phyloP scores from a whole-genome alignment of 2,797 vertebrate species.

The Sparus aurata region DNA sequence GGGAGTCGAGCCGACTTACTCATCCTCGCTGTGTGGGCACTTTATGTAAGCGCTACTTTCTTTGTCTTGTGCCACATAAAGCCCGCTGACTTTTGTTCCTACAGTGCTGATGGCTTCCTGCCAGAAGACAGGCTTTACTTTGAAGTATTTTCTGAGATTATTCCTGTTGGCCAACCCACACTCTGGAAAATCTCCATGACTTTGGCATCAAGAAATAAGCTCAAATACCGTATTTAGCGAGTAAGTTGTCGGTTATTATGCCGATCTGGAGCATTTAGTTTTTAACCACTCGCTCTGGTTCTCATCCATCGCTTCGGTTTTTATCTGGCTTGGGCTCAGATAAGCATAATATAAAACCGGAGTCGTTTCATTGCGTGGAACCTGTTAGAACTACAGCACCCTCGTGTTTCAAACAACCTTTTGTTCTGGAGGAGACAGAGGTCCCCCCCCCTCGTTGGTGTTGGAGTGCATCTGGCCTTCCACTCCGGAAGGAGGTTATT shows the following conservation, averaged over 20 bases:
- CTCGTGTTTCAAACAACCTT: slow-evolving; percentile 35
- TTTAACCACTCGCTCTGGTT: background rate
- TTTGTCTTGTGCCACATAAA: slow-evolving; percentile 40
- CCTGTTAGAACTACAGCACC: background rate
- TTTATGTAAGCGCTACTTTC: slow-evolving; percentile 47
- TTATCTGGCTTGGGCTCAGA: slow-evolving; percentile 9
- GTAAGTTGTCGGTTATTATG: background rate
- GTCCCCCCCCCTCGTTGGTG: background rate
- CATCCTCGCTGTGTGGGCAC: slow-evolving; percentile 43
- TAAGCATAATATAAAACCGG: background rate
- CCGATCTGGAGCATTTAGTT: background rate
- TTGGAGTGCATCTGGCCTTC: slow-evolving; percentile 44
- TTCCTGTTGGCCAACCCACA: slow-evolving; percentile 20
- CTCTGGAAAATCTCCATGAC: slow-evolving; percentile 26
- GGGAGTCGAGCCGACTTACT: slow-evolving; percentile 40
- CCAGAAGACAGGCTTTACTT: slow-evolving; percentile 40
- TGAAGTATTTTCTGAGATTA: slow-evolving; percentile 41
- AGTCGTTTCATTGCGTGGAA: slow-evolving; percentile 5
- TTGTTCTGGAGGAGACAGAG: slow-evolving; percentile 35
- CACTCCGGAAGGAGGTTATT: slow-evolving; percentile 54
- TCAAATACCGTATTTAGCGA: slow-evolving; percentile 7
- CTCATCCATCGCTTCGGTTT: background rate
- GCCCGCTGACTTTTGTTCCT: slow-evolving; percentile 33
- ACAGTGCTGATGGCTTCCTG: slow-evolving; percentile 24
- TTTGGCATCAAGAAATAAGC: slow-evolving; percentile 25